Base-by-base conservation (phyloP, 2,113 vertebrate species). In the Poeciliopsis turrubarensis region DNA sequence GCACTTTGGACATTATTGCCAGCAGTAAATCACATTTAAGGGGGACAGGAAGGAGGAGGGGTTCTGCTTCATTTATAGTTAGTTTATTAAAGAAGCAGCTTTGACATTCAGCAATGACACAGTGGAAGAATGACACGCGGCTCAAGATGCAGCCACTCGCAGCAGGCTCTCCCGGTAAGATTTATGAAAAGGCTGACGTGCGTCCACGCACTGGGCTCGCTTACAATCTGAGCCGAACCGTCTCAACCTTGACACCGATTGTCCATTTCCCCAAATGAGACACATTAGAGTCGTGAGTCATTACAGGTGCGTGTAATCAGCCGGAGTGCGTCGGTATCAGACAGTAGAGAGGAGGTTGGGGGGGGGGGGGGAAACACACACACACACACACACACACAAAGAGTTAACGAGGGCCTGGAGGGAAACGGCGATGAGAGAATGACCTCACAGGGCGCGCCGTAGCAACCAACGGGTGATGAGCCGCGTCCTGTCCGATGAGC, bases 11-110 rank as follows among this genome's bases (percentile, higher is more conserved):
- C 78, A 32, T 86, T 78, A 89, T 68, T 82, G 80, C 74, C 68
- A 67, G 65, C 75, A 4, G 78, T 89, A 88, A 90, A 93, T 92
- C 84, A 89, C 79, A 80, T 85, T 78, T 80, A 70, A 74, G 39
- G 37, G 41, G 13, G 39, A 37, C 10, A 12, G 2, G 34, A 12
- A 10, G 34, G 34, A 37, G 34, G 34, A 37, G 34, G 10, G 72
- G 57, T 81, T 74, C 60, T 74, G 67, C 74, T 79, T 81, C 61
- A 70, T 77, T 68, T 81, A 73, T 61, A 39, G 77, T 86, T 75
- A 72, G 76, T 84, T 84, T 85, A 84, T 88, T 78, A 77, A 32
- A 51, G 71, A 83, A 65, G 63, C 41, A 61, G 69, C 71, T 74
- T 22, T 78, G 86, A 79, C 82, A 77, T 89, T 84, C 77, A 75